Conservation (phyloP, 2,797 vertebrate genomes). For the Discoglossus pictus region DNA sequence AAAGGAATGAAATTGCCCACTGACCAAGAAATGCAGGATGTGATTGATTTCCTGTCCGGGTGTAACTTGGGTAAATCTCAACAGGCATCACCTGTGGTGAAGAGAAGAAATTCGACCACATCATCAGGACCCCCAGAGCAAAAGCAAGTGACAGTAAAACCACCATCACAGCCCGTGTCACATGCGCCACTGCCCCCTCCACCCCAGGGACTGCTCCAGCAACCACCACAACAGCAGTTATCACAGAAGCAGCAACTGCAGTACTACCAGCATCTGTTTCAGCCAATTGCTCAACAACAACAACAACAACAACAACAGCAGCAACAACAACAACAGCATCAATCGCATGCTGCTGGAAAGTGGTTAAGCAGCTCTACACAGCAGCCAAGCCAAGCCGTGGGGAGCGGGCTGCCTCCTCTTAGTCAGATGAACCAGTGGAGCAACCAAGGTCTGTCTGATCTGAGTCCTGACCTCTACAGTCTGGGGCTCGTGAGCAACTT, state of each 20-base stretch:
- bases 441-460: conserved; percentile 82
- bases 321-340: conserved; percentile 64
- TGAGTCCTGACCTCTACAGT: conserved; percentile 95
- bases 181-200: conserved; percentile 76
- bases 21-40: conserved; percentile 99
- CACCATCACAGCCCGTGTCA: conserved; percentile 73
- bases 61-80: conserved; percentile 98
- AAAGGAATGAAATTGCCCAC: conserved; percentile 97
- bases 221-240: conserved; percentile 68
- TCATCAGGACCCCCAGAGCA: conserved; percentile 83
- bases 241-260: conserved; percentile 77
- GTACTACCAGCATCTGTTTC: conserved; percentile 92
- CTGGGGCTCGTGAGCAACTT: conserved; percentile 96
- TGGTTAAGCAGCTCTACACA: conserved; percentile 82
- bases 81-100: conserved; percentile 90
- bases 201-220: conserved; percentile 72
- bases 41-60: conserved; percentile 97
- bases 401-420: conserved; percentile 79
- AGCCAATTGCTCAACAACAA: conserved; percentile 85
- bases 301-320: conserved; percentile 72
- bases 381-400: conserved; percentile 76
- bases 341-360: conserved; percentile 82
- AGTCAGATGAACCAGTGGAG: conserved; percentile 89
- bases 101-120: conserved; percentile 90
- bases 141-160: conserved; percentile 76